Base-by-base conservation (phyloP, 2,888 invertebrate genomes). In the Dione vanillae region DNA sequence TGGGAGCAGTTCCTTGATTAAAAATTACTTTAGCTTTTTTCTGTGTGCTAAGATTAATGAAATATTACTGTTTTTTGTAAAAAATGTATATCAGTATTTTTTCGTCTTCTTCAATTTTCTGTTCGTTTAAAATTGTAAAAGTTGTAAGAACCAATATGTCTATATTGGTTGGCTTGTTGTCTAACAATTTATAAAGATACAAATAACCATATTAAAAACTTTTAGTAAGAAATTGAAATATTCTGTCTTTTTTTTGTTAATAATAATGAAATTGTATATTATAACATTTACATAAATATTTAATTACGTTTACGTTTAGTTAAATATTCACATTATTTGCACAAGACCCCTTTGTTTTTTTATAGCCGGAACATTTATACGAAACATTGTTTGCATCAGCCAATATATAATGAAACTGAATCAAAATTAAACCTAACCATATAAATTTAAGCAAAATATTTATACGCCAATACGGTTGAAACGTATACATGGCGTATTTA, bases 401-500 rank as follows among this genome's bases (percentile, higher is more conserved):
- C 40, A 67, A 71, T 61, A 70, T 59, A 45, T 70, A 67, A 56
- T 70, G 41, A 62, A 49, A 40, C 16, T 37, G 52, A 54, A 64
- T 66, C 20, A 54, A 49, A 67, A 65, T 51, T 49, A 43, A 70
- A 67, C 64, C 40, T 11, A 56, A 14, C 37, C 9, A 27, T 20
- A 47, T 27, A 67, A 70, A 37, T 16, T 54, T 56, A 27, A 56
- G 41, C 20, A 40, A 16, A 67, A 52, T 51, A 19, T 16, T 62
- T 54, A 61, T 56, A 27, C 27, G 8, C 19, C 8, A 56, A 16
- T 14, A 20, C 27, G 10, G n/a, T 41, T 27, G 9, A 43, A 43
- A 43, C n/a, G 10, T 27, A 20, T 27, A 37, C 54, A 11, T 54
- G n/a, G n/a, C n/a, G 10, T 56, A 37, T 49, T 16, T 52, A 37